These are phyloP conservation scores for Belonocnema kinseyi DNA, from an alignment of 1,140 invertebrate genomes.

Conservation along the genomic window DNA sequence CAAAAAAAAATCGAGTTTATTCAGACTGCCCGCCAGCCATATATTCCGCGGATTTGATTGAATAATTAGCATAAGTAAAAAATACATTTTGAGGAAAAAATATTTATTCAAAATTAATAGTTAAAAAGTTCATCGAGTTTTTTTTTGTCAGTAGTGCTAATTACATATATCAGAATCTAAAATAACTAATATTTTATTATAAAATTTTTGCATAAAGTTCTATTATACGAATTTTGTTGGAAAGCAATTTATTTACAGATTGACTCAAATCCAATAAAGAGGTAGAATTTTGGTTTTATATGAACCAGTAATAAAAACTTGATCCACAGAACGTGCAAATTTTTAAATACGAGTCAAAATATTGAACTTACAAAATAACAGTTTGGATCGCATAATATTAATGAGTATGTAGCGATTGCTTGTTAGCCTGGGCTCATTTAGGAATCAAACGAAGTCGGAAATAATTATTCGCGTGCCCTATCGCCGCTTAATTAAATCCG, in stretches of 20 bases:
- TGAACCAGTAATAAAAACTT: conserved; percentile 39
- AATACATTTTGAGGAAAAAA: background rate
- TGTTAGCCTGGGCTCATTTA: conserved; percentile 61
- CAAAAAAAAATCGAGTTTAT: background rate
- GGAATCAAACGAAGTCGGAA: conserved; percentile 64
- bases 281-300: conserved; percentile 41
- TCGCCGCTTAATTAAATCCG: conserved; percentile 56
- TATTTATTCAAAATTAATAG: background rate
- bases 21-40: background rate
- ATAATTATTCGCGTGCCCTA: conserved; percentile 64
- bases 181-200: too few species aligned
- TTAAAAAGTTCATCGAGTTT: background rate
- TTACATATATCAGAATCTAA: too few species aligned
- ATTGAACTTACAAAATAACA: conserved; percentile 36
- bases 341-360: conserved; percentile 36
- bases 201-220: background rate
- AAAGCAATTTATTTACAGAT: background rate
- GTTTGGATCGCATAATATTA: conserved; percentile 45
- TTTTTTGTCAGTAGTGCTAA: too few species aligned
- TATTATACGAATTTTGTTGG: background rate
- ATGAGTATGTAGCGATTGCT: conserved; percentile 41
- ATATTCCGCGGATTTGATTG: background rate
- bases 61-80: background rate
- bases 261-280: background rate
- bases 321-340: conserved; percentile 41